A percentile compares a stretch with the other conserved stretches of the same genome.
Conservation (phyloP, 2,797 vertebrate species). For the Lycodopsis pacificus region DNA sequence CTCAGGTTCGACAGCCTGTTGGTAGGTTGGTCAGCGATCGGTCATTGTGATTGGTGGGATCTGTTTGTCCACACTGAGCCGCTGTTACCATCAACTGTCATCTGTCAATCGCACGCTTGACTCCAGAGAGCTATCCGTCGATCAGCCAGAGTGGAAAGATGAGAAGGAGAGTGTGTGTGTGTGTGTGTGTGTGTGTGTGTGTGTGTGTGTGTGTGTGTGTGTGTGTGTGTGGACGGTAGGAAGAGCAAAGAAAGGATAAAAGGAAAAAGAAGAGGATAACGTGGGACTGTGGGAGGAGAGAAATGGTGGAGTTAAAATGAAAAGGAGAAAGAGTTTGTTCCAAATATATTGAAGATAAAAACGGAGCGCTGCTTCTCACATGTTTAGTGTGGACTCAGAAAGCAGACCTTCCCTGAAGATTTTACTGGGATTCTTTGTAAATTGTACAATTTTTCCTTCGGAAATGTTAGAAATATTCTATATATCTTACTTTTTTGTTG, state of each 20-base stretch:
- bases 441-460: background rate
- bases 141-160: background rate
- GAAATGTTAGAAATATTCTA: background rate
- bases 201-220: background rate
- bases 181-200: too few relatives aligned
- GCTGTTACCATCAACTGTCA: slow-evolving; percentile 27
- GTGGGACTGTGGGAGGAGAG: background rate
- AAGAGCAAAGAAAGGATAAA: background rate
- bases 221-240: background rate
- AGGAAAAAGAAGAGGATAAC: background rate
- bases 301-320: too few relatives aligned
- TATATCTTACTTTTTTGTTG: too few relatives aligned
- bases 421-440: background rate
- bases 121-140: background rate
- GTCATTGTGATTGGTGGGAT: slow-evolving; percentile 5
- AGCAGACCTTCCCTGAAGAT: too few relatives aligned
- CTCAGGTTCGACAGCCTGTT: too few relatives aligned
- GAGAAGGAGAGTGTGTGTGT: background rate
- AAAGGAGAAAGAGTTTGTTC: too few relatives aligned
- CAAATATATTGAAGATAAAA: too few relatives aligned
- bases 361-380: too few relatives aligned
- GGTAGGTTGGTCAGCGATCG: background rate
- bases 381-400: too few relatives aligned
- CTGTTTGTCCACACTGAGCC: slow-evolving; percentile 6
- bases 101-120: slow-evolving; percentile 11